A percentile compares a stretch with the other conserved stretches of the same genome.
Evolutionary conservation across 2,888 invertebrate species (phyloP).

Genomic region (Cephus pygmeus): DNA sequence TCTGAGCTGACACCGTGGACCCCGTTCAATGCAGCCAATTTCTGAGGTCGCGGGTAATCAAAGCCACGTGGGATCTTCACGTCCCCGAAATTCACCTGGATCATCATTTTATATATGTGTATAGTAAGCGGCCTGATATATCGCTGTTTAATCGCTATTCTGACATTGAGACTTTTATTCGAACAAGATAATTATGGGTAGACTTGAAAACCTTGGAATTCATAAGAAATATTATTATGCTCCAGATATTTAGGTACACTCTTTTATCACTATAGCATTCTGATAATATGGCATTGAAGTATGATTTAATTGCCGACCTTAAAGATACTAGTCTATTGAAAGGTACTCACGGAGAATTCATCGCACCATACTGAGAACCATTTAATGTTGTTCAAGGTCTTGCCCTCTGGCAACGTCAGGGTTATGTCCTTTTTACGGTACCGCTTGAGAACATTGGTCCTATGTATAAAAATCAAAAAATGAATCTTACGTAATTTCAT

Average conservation of each 20-base stretch:
- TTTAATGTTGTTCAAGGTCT: conserved; percentile 82
- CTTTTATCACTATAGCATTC: not conserved
- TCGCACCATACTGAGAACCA: conserved; percentile 95
- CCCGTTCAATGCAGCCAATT: conserved; percentile 79
- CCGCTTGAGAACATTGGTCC: conserved; percentile 78
- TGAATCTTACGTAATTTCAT: conserved; percentile 6
- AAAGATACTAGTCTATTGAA: not conserved
- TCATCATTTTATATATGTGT: not conserved
- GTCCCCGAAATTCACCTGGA: conserved; percentile 90
- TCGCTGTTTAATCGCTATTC: not conserved
- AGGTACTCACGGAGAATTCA: conserved; percentile 82
- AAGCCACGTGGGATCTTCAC: conserved; percentile 81
- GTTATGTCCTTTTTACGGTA: conserved; percentile 87
- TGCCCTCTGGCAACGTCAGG: conserved; percentile 87
- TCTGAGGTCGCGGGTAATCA: conserved; percentile 86
- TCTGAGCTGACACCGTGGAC: conserved; percentile 89
- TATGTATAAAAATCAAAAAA: conserved; percentile 52
- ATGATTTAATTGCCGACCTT: not conserved
- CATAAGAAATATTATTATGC: not conserved
- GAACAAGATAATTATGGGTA: not conserved
- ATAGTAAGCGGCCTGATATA: not conserved
- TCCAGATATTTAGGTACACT: not conserved
- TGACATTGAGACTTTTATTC: not conserved
- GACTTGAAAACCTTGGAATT: not conserved
- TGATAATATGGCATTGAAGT: not conserved